These are phyloP conservation scores for Leptoteleia sp. DNA, from an alignment of 1,140 invertebrate genomes.

Conservation along the genomic window DNA sequence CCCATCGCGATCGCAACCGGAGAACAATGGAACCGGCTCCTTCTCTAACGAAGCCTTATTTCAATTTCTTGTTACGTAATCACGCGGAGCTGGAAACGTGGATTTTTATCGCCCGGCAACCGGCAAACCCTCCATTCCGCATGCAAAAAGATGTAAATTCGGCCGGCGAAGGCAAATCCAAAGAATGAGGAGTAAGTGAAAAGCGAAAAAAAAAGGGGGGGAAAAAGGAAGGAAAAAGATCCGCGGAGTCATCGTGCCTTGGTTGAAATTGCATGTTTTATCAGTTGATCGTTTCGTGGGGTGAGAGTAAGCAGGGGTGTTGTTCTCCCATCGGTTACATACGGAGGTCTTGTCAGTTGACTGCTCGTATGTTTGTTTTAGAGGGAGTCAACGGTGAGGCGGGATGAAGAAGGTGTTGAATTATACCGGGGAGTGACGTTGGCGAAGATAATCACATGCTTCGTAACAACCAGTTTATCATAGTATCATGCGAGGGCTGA, in stretches of 20 bases:
- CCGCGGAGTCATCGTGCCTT: slow-evolving; percentile 43
- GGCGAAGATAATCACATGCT: slow-evolving; percentile 75
- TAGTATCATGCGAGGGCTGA: slow-evolving; percentile 72
- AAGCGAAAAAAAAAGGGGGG: slow-evolving; percentile 15
- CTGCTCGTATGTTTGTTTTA: slow-evolving; percentile 66
- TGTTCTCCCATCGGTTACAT: slow-evolving; percentile 52
- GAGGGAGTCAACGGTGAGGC: slow-evolving; percentile 29
- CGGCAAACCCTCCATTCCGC: slow-evolving; percentile 15
- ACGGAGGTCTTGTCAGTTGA: slow-evolving; percentile 50
- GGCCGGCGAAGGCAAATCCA: slow-evolving; percentile 46
- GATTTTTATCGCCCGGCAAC: slow-evolving; percentile 18
- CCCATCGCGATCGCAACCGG: slow-evolving; percentile 1
- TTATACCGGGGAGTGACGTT: slow-evolving; percentile 74
- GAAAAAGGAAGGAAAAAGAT: slow-evolving; percentile 26
- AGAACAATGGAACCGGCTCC: not conserved
- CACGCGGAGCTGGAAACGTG: slow-evolving; percentile 23
- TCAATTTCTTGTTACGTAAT: slow-evolving; percentile 33
- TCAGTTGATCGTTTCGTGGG: slow-evolving; percentile 46
- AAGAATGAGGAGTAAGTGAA: slow-evolving; percentile 63
- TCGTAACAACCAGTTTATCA: slow-evolving; percentile 75
- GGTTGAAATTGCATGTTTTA: slow-evolving; percentile 66
- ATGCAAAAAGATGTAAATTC: slow-evolving; percentile 58
- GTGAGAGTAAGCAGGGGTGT: slow-evolving; percentile 45
- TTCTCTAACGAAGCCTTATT: slow-evolving; percentile 33
- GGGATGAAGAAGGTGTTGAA: slow-evolving; percentile 61